Base-by-base conservation (phyloP, 2,113 vertebrate species). In the Erinaceus europaeus region DNA sequence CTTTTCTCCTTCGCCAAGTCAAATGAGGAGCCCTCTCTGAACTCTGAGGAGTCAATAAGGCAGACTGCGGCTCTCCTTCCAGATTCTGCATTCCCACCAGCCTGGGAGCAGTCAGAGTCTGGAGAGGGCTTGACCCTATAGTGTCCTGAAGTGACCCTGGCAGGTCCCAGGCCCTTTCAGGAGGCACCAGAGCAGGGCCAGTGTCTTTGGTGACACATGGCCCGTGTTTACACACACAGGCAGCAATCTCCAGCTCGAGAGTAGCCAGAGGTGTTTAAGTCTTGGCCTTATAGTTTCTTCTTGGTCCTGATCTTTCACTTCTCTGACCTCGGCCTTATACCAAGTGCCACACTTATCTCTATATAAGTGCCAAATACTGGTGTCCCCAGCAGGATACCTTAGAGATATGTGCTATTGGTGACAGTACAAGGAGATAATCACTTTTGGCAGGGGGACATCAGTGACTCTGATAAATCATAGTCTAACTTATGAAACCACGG, bases 1-100 rank as follows among this genome's bases (percentile, higher is more conserved):
- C 91, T 91, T 71, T 83, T 90, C 80, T 91, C 53, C 74, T 86
- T 86, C 18, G 67, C 82, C 89, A 95, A 96, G 95, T 89, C 92
- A 92, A 88, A 94, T 52, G 78, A 46, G 91, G 90, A 89, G 53
- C 69, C 50, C 86, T 94, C 84, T 88, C 93, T 91, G 89, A 93
- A 91, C 78, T 62, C 36, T 0, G 46, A 32, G 91, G 78, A 91
- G 72, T 93, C 48, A 10, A 6, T 74, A 92, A 69, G 79, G 93
- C 69, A 52, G 11, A 81, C 42, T 46, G 34, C 27, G 88, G 62
- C 72, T 95, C 84, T 90, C 32, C 61, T 71, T 92, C 69, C 23
- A 76, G 67, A 11, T 59, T 82, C 64, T 61, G 23, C 69, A 88
- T 81, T 90, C 85, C 57, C 64, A 18, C 36, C 15, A 46, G 80